Percentiles rank a stretch among this genome's conserved stretches.
phyloP scores from a whole-genome alignment of 2,113 vertebrate species.

The Clarias macrocephalus region DNA sequence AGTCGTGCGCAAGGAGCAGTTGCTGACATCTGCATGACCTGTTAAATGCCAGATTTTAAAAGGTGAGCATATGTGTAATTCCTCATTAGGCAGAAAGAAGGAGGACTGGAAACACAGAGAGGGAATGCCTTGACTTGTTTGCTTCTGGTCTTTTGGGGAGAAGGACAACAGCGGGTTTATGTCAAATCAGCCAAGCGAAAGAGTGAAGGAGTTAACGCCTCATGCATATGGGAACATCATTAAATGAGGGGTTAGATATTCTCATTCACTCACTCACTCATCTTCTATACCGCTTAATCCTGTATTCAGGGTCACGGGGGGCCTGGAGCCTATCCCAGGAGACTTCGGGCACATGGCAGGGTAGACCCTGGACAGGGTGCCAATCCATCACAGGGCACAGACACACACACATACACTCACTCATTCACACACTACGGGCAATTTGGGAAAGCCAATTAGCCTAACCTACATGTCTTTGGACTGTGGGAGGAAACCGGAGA shows the following conservation, averaged over 20 bases:
- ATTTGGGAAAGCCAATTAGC: no score
- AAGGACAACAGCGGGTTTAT: not conserved
- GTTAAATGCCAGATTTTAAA: conserved; percentile 40
- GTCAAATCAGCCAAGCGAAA: not conserved
- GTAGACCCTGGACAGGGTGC: no score
- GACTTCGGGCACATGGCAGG: no score
- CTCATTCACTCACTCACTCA: no score
- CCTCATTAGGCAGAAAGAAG: conserved; percentile 24
- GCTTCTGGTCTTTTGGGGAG: not conserved
- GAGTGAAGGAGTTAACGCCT: not conserved
- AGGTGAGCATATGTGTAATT: conserved; percentile 41
- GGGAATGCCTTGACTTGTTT: not conserved
- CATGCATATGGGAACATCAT: not conserved
- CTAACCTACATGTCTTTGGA: no score
- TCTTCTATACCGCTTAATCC: no score
- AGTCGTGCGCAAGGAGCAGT: conserved; percentile 19
- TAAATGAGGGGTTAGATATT: not conserved
- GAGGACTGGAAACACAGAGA: not conserved
- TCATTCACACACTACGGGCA: no score
- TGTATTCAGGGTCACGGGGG: no score
- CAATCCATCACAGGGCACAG: no score
- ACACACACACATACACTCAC: no score
- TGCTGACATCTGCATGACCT: conserved; percentile 39
- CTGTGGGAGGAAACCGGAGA: no score
- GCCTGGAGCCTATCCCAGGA: no score